A percentile compares a stretch with the other conserved stretches of the same genome.
Evolutionary conservation across 1,140 invertebrate species (phyloP).

Genomic region (Atta texana): DNA sequence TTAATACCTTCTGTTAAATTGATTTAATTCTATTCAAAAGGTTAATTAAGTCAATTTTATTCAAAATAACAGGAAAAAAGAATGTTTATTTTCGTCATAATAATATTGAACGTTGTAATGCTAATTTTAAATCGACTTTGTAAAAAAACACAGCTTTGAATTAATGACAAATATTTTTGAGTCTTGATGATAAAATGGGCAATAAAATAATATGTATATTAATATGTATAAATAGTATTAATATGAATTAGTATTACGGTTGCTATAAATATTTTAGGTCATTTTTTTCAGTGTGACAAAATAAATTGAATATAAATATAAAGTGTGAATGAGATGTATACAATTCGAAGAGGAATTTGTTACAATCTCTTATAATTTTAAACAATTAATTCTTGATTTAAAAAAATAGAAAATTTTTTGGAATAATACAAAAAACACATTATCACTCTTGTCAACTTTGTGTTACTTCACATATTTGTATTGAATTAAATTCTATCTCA

Average conservation of each 20-base stretch:
- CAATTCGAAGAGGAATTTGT: neutral
- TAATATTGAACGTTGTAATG: neutral
- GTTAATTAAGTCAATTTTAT: neutral
- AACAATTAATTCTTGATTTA: neutral
- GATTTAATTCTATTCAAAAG: too few species aligned
- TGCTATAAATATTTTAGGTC: neutral
- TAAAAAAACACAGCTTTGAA: neutral
- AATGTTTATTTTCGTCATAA: neutral
- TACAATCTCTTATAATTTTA: neutral
- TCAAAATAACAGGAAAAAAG: neutral
- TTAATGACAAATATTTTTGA: neutral
- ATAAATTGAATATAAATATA: neutral
- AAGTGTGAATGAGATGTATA: neutral
- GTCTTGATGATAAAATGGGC: too few species aligned
- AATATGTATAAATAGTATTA: too few species aligned
- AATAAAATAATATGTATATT: too few species aligned
- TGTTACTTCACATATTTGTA: neutral
- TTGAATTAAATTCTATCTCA: neutral
- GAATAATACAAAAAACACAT: neutral
- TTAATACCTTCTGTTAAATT: neutral
- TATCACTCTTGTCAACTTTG: neutral
- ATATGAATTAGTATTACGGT: neutral
- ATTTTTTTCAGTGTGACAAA: neutral
- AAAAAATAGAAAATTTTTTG: neutral
- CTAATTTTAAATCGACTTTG: neutral